phyloP scores from a whole-genome alignment of 2,797 vertebrate genomes.

The Hypotaenidia okinawae region DNA sequence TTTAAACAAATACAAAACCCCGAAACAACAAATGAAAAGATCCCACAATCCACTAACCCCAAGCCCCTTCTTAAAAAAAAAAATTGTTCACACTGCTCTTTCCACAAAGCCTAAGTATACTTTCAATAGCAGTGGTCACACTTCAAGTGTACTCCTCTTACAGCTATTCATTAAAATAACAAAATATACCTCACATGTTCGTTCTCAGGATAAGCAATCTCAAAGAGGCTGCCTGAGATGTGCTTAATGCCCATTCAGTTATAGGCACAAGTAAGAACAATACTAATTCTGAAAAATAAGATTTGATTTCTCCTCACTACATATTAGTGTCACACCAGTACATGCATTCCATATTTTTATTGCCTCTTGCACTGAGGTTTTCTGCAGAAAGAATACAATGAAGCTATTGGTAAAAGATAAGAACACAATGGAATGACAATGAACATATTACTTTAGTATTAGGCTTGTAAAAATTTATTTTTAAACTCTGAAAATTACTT shows the following conservation, averaged over 20 bases:
- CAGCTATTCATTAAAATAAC: not conserved
- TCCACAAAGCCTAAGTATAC: not conserved
- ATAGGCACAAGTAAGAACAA: not conserved
- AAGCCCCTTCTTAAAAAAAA: not conserved
- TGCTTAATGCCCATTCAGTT: not conserved
- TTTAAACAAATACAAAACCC: not conserved
- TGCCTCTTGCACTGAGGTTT: not conserved
- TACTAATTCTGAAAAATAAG: rapidly evolving
- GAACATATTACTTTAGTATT: not conserved
- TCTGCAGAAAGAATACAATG: not conserved
- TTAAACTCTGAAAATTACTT: not conserved
- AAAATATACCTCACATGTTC: not conserved
- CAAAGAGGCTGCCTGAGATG: not conserved
- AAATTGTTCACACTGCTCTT: not conserved
- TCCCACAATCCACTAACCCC: not conserved
- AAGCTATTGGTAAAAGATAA: not conserved
- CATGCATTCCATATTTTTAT: not conserved
- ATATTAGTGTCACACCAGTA: not conserved
- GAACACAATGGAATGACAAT: not conserved
- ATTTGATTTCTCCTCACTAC: not conserved
- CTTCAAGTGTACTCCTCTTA: not conserved
- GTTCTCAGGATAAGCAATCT: not conserved
- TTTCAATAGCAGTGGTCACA: not conserved
- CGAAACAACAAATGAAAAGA: rapidly evolving
- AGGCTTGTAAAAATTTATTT: not conserved